Percentiles rank a stretch among this genome's conserved stretches.
Conservation (phyloP, 2,888 invertebrate genomes). For the Mythimna vitellina region DNA sequence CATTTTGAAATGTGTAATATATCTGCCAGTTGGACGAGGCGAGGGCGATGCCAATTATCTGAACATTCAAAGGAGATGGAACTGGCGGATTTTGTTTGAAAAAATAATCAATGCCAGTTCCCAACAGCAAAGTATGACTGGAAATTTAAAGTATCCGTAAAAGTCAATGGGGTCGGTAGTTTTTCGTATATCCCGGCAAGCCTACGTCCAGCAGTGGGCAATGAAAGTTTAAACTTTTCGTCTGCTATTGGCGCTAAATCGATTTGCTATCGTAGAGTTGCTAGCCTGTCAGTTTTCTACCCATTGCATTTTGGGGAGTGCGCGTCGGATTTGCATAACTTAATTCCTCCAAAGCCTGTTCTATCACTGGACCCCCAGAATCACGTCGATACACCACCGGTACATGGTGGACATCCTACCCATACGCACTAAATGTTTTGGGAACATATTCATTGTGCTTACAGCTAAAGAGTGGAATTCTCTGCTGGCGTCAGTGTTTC, state of each 20-base stretch:
- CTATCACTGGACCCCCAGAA: no score
- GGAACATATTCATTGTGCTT: no score
- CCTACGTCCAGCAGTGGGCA: neutral
- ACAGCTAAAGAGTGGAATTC: no score
- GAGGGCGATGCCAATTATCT: conserved; percentile 4
- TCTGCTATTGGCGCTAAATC: neutral
- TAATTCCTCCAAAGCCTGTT: no score
- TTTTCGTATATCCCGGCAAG: neutral
- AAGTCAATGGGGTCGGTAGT: neutral
- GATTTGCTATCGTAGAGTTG: no score
- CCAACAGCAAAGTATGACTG: neutral
- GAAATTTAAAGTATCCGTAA: neutral
- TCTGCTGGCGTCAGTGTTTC: no score
- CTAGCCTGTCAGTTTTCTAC: no score
- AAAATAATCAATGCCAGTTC: neutral
- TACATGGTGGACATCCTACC: no score
- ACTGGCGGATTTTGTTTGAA: neutral
- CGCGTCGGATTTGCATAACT: no score
- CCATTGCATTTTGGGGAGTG: no score
- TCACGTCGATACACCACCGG: no score
- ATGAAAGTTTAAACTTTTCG: neutral
- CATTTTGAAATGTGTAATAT: conserved; percentile 17
- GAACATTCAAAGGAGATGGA: neutral
- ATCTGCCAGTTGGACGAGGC: neutral
- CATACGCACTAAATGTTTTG: no score